Base-by-base conservation (phyloP, 2,888 invertebrate genomes). In the Eremobia ochroleuca region DNA sequence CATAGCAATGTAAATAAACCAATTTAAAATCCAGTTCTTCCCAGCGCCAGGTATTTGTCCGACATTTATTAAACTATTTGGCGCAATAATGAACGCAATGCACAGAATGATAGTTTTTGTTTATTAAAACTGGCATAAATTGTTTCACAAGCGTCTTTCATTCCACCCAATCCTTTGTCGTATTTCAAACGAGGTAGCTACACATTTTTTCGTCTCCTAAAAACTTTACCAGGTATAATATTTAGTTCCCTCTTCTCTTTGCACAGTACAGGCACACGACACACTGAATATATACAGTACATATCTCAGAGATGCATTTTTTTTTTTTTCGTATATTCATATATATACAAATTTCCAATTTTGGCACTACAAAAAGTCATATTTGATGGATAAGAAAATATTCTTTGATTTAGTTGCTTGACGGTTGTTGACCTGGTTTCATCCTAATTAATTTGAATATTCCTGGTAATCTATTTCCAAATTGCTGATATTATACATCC, bases 221-320 rank as follows among this genome's bases (percentile, higher is more conserved):
- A 71, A 68, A 65, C 28, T 79, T 61, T 65, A 73, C 21, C 70
- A 43, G 58, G 49, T n/a, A n/a, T n/a, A n/a, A n/a, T 70, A 72
- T 73, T 75, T 40, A 59, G 69, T 70, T 58, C 9, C 52, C 21
- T 43, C 78, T 37, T 21, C 61, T 73, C 58, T 70, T 37, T 55
- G 61, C 71, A 73, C 13, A 75, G 67, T 64, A 52, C 46, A 71
- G 69, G 73, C 71, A 40, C 37, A 67, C 77, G 67, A 69, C 72
- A 68, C 37, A 64, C 81, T 78, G 61, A 9, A 40, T 40, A 9
- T n/a, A n/a, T n/a, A n/a, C n/a, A n/a, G n/a, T 40, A 40, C 40
- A 40, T 40, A 40, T 40, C 40, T n/a, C n/a, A n/a, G n/a, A n/a
- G n/a, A n/a, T n/a, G n/a, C n/a, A n/a, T n/a, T n/a, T n/a, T n/a